These are phyloP conservation scores for Phymastichus coffea DNA, from an alignment of 1,140 invertebrate genomes.

Conservation along the genomic window DNA sequence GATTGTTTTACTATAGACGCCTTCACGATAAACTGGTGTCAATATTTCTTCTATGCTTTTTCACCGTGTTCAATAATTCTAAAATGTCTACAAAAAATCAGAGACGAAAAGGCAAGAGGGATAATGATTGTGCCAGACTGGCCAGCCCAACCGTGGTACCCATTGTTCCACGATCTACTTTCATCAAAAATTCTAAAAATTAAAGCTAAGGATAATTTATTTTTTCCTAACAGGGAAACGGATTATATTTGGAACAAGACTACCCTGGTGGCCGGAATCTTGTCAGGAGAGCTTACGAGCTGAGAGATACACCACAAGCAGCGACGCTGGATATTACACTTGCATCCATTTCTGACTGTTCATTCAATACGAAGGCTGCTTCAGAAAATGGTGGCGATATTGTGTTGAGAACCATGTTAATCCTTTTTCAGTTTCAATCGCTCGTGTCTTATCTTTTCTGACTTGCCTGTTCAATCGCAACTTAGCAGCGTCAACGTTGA, in stretches of 20 bases:
- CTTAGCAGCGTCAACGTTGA: slow-evolving; percentile 8
- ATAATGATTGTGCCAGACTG: slow-evolving; percentile 8
- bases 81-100: slow-evolving; percentile 28
- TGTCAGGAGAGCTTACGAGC: background rate
- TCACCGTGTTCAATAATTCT: slow-evolving; percentile 32
- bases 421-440: background rate
- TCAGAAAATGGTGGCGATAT: slow-evolving; percentile 2
- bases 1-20: slow-evolving; percentile 24
- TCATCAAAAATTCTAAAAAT: background rate
- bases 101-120: slow-evolving; percentile 18
- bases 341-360: background rate
- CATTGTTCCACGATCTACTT: slow-evolving; percentile 3
- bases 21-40: slow-evolving; percentile 19
- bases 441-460: background rate
- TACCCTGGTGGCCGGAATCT: slow-evolving; percentile 21
- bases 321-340: background rate
- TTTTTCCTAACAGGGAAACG: background rate
- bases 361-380: background rate
- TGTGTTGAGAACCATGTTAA: background rate
- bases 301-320: background rate
- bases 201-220: slow-evolving; percentile 2
- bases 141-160: slow-evolving; percentile 17
- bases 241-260: slow-evolving; percentile 1
- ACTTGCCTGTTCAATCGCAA: slow-evolving; percentile 3
- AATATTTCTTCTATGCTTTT: slow-evolving; percentile 35